Base-by-base conservation (phyloP, 1,140 invertebrate genomes). In the Diprion similis region DNA sequence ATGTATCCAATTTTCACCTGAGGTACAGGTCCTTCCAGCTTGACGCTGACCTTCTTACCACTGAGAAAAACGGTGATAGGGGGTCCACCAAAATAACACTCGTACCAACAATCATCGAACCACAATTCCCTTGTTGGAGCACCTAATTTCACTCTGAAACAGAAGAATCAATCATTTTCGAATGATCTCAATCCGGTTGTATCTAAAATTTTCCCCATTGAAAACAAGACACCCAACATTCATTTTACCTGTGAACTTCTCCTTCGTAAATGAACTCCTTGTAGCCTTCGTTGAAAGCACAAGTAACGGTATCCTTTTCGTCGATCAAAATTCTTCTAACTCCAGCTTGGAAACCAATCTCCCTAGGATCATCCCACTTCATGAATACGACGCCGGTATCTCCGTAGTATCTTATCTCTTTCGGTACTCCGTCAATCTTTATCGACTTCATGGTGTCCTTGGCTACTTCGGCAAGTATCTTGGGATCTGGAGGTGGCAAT, bases 81-180 rank as follows among this genome's bases (percentile, higher is more conserved):
- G 64, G 95, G 93, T 6, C 97, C 97, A 69, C 97, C 97, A 86
- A 99, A 98, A 78, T 94, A 95, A 81, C 95, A 95, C 81, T 97
- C 95, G 80, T 96, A 97, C 90, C 93, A 95, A 46, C 91, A 89
- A 18, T 93, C 94, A 85, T 99, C 95, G 45, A 99, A 93, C 77
- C 94, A 97, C 1, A 99, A 88, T 85, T 99, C 97, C 71, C 96
- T 90, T 0, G 96, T 97, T 0, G 97, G 97, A 19, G 94, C 95
- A 48, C 98, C 98, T 75, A 99, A 94, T 78, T 94, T 91, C 46
- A 99, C 94, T 74, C 92, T 90, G 78, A 88, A 84, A 82, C 75
- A 70, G 75, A 77, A 76, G 64, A 77, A 18, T 24, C 46, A 70
- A 46, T 73, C n/a, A 6, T 19, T 59, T 15, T 68, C 70, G 64